Percentiles rank a stretch among this genome's conserved stretches.
Evolutionary conservation across 2,113 vertebrate genomes (phyloP).

Genomic region (Anser brachyrhynchus): DNA sequence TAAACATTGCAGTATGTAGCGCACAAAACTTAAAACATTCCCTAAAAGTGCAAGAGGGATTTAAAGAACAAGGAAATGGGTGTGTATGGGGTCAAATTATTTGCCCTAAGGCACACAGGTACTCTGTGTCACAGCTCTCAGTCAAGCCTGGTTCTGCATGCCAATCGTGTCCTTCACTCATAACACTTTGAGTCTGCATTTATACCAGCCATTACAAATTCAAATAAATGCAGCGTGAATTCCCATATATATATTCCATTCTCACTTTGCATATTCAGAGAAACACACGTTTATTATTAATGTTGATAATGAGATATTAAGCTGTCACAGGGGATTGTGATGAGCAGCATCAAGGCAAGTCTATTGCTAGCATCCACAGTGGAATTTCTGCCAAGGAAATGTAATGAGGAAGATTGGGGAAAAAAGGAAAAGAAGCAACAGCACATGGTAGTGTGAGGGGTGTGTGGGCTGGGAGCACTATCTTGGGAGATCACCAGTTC

Average conservation of each 20-base stretch:
- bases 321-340: constrained; percentile 26
- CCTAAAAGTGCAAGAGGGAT: not conserved
- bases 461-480: constrained; percentile 43
- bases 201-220: not conserved
- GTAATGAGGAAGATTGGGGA: not conserved
- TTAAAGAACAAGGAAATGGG: not conserved
- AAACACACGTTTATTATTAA: constrained; percentile 45
- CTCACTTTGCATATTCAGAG: constrained; percentile 37
- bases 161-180: not conserved
- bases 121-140: not conserved
- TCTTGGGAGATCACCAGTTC: constrained; percentile 51
- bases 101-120: not conserved
- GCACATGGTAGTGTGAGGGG: not conserved
- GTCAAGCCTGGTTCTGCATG: not conserved
- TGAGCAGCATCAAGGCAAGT: constrained; percentile 34
- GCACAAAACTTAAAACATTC: not conserved
- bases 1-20: not conserved
- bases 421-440: not conserved
- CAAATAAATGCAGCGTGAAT: constrained; percentile 5
- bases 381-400: constrained; percentile 46
- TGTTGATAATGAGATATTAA: constrained; percentile 65
- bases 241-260: not conserved
- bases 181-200: not conserved
- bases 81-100: not conserved
- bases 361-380: constrained; percentile 37